These are phyloP conservation scores for Pachymerium ferrugineum DNA, from an alignment of 2,888 invertebrate species.

Conservation along the genomic window DNA sequence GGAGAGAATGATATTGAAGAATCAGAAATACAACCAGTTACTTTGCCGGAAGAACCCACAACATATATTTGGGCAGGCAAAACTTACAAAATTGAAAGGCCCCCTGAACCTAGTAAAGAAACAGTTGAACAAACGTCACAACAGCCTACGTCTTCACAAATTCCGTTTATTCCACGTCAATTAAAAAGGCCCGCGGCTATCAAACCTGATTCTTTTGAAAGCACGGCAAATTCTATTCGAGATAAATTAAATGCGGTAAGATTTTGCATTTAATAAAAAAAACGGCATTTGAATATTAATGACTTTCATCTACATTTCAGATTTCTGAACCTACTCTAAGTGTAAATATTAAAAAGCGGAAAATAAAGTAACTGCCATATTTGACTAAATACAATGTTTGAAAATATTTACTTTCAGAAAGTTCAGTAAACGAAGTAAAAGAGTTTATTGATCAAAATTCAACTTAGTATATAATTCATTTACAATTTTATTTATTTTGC, in stretches of 20 bases:
- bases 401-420: no score
- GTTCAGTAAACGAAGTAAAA: no score
- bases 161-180: conserved; percentile 14
- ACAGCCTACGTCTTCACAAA: not conserved
- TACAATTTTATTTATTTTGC: no score
- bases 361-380: not conserved
- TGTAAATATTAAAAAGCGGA: not conserved
- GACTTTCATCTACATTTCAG: not conserved
- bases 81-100: conserved; percentile 29
- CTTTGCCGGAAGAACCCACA: not conserved
- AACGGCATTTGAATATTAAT: not conserved
- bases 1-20: no score
- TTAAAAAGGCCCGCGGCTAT: not conserved
- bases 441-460: no score
- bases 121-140: not conserved
- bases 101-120: not conserved
- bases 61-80: conserved; percentile 37
- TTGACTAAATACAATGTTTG: no score
- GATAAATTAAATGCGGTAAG: not conserved
- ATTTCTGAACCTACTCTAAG: not conserved
- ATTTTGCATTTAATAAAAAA: not conserved
- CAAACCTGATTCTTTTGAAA: not conserved
- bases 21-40: not conserved
- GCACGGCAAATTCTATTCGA: not conserved
- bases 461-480: no score